A percentile compares a stretch with the other conserved stretches of the same genome.
These are phyloP conservation scores for Lasioglossum calceatum DNA, from an alignment of 2,888 invertebrate species.

Conservation along the genomic window DNA sequence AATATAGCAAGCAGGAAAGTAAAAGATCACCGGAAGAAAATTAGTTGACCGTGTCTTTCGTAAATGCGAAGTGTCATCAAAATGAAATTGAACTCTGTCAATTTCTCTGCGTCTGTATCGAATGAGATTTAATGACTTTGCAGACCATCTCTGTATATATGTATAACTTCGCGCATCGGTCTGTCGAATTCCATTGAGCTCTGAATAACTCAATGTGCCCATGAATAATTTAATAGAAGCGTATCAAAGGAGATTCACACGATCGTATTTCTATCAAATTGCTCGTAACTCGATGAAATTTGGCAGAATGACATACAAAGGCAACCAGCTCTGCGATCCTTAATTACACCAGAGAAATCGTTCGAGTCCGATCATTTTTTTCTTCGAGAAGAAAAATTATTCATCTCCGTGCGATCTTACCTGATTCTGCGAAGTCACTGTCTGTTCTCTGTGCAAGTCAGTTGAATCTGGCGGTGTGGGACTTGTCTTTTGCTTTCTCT, in stretches of 20 bases:
- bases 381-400: not conserved
- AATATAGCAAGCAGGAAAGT: constrained; percentile 45
- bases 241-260: not conserved
- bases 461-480: constrained; percentile 77
- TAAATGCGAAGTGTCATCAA: not conserved
- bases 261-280: not conserved
- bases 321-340: not conserved
- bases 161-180: not conserved
- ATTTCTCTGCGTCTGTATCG: not conserved
- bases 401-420: constrained; percentile 64
- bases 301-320: not conserved
- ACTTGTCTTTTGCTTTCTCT: constrained; percentile 75
- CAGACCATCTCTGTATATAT: not conserved
- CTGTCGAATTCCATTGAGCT: not conserved
- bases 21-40: constrained; percentile 48
- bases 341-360: not conserved
- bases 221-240: not conserved
- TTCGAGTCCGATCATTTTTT: not conserved
- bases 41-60: constrained; percentile 33
- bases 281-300: no score
- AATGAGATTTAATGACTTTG: not conserved
- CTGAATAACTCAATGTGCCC: not conserved
- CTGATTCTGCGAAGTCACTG: constrained; percentile 81
- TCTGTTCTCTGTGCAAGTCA: constrained; percentile 78
- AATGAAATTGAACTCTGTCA: not conserved